A percentile compares a stretch with the other conserved stretches of the same genome.
Conservation (phyloP, 2,113 vertebrate genomes). For the Rhinolophus sinicus region DNA sequence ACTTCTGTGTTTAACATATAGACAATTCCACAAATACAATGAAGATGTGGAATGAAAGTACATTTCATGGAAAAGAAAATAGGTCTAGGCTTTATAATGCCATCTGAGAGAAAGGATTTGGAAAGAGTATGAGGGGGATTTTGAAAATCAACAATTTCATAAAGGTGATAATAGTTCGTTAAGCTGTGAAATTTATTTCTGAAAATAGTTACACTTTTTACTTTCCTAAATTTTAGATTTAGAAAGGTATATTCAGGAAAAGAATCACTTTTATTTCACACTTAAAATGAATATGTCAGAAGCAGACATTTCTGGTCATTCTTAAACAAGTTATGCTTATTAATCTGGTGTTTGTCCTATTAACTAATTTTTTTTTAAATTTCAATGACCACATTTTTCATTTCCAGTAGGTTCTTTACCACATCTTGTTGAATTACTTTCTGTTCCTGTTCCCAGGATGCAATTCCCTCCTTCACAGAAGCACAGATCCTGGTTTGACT, state of each 20-base stretch:
- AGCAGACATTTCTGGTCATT: not conserved
- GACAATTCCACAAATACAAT: not conserved
- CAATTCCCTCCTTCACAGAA: not conserved
- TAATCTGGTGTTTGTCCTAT: not conserved
- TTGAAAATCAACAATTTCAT: slow-evolving; percentile 40
- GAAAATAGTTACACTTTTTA: not conserved
- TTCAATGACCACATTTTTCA: not conserved
- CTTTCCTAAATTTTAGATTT: not conserved
- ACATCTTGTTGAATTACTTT: slow-evolving; percentile 12
- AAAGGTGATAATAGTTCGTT: not conserved
- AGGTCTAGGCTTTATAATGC: not conserved
- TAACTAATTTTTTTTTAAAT: not conserved
- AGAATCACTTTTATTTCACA: not conserved
- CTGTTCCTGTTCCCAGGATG: not conserved
- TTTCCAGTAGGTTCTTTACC: slow-evolving; percentile 23
- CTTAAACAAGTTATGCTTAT: not conserved
- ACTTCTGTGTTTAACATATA: not conserved
- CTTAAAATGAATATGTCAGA: not conserved
- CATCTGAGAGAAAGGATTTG: not conserved
- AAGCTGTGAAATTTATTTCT: not conserved
- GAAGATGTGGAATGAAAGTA: not conserved
- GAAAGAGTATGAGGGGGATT: not conserved
- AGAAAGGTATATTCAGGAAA: not conserved
- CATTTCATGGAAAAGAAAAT: not conserved
- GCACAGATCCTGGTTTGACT: not conserved